These are phyloP conservation scores for Venustoraphidia nigricollis DNA, from an alignment of 2,888 invertebrate species.

Conservation along the genomic window DNA sequence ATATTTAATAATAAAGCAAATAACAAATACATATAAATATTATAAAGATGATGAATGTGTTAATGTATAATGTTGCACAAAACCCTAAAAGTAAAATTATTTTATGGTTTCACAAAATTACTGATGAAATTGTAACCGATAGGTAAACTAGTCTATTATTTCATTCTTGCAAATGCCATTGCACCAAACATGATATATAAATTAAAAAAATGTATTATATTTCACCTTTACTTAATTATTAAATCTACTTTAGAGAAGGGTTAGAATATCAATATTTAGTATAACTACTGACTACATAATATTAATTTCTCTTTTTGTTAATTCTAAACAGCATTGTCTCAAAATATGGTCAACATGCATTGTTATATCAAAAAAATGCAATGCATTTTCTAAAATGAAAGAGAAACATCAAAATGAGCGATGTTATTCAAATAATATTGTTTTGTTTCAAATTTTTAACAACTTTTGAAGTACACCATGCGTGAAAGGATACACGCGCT, in stretches of 20 bases:
- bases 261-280: neutral
- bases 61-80: too few species aligned
- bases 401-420: neutral
- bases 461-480: too few species aligned
- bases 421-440: neutral
- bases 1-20: too few species aligned
- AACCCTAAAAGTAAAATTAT: too few species aligned
- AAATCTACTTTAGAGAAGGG: neutral
- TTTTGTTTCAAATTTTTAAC: too few species aligned
- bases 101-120: too few species aligned
- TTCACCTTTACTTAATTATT: neutral
- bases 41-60: too few species aligned
- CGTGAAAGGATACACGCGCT: too few species aligned
- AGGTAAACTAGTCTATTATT: slow-evolving; percentile 1
- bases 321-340: slow-evolving; percentile 3
- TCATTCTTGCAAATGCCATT: neutral
- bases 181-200: slow-evolving; percentile 2
- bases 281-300: slow-evolving; percentile 2
- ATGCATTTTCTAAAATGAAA: neutral
- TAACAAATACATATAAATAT: too few species aligned
- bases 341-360: slow-evolving; percentile 3
- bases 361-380: neutral
- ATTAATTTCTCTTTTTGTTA: neutral
- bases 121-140: neutral
- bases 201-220: neutral